These are phyloP conservation scores for Bergia sp. DNA, from an alignment of 92 coral and sea anemone genomes.

Conservation along the genomic window DNA sequence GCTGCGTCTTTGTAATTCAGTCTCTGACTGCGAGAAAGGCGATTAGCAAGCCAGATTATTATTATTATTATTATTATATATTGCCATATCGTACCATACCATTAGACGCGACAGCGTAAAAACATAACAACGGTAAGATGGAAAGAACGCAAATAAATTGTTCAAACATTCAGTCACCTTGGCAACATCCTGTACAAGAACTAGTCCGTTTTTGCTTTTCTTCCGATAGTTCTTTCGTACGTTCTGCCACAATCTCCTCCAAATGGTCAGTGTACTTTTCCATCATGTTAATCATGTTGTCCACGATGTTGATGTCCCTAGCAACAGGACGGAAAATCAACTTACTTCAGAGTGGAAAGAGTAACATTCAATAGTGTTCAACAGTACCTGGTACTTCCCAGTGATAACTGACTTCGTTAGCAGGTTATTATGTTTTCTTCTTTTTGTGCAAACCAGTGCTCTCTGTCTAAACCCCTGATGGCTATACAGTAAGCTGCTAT, in stretches of 20 bases:
- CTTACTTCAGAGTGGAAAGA: not conserved
- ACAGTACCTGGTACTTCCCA: not conserved
- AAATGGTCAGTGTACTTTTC: slow-evolving; percentile 82
- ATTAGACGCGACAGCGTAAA: not conserved
- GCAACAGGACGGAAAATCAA: not conserved
- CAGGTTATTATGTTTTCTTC: too few species aligned
- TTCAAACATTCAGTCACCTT: slow-evolving; percentile 40
- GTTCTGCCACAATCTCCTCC: slow-evolving; percentile 84
- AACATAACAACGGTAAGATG: too few species aligned
- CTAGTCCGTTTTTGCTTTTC: slow-evolving; percentile 87
- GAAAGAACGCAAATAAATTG: not conserved
- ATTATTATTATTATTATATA: too few species aligned
- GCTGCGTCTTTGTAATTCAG: too few species aligned
- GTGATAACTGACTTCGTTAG: too few species aligned
- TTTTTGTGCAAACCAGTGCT: too few species aligned
- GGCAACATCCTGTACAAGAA: slow-evolving; percentile 80
- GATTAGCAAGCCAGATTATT: too few species aligned
- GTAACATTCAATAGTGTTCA: too few species aligned
- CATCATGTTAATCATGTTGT: slow-evolving; percentile 86
- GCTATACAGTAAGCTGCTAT: not conserved
- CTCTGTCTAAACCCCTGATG: not conserved
- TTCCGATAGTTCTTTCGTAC: slow-evolving; percentile 76
- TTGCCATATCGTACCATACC: too few species aligned
- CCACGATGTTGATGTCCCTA: slow-evolving; percentile 85
- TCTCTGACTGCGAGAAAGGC: too few species aligned